Base-by-base conservation (phyloP, 2,888 invertebrate genomes). In the Amphiduros pacificus region DNA sequence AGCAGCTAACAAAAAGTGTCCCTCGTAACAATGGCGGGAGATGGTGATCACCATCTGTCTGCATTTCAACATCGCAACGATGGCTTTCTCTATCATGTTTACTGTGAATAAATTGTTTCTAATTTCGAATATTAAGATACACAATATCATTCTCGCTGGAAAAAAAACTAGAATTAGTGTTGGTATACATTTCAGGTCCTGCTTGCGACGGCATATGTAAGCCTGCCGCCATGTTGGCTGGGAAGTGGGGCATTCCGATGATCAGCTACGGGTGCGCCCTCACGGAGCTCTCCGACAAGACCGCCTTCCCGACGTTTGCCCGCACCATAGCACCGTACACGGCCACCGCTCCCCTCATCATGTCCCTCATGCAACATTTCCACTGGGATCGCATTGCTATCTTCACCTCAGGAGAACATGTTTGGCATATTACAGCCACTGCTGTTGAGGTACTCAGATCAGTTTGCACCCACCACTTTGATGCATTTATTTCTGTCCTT, bases 131-230 rank as follows among this genome's bases (percentile, higher is more conserved):
- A n/a, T n/a, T n/a, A n/a, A n/a, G n/a, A n/a, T n/a, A n/a, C n/a
- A n/a, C n/a, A n/a, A n/a, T n/a, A n/a, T n/a, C n/a, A n/a, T n/a
- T n/a, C n/a, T n/a, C n/a, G n/a, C n/a, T n/a, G n/a, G n/a, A n/a
- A n/a, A n/a, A n/a, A n/a, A n/a, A n/a, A n/a, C n/a, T n/a, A n/a
- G n/a, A n/a, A n/a, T n/a, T n/a, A n/a, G n/a, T n/a, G n/a, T n/a
- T n/a, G n/a, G n/a, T n/a, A n/a, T n/a, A n/a, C n/a, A n/a, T n/a
- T 44, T 20, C 48, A 60, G 60, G 63, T 2, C 60, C 63, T 22
- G 55, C 50, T 9, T 75, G 74, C 61, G 75, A 77, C 49, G 69
- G 69, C 14, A 68, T 75, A 3, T 77, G 77, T 54, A 62, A 67
- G 24, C 67, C 74, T 5, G 73, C 70, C 1, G 75, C 73, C 5